Percentiles rank a stretch among this genome's conserved stretches.
phyloP scores from a whole-genome alignment of 2,888 invertebrate genomes.

The Drosophila trichaetosa region DNA sequence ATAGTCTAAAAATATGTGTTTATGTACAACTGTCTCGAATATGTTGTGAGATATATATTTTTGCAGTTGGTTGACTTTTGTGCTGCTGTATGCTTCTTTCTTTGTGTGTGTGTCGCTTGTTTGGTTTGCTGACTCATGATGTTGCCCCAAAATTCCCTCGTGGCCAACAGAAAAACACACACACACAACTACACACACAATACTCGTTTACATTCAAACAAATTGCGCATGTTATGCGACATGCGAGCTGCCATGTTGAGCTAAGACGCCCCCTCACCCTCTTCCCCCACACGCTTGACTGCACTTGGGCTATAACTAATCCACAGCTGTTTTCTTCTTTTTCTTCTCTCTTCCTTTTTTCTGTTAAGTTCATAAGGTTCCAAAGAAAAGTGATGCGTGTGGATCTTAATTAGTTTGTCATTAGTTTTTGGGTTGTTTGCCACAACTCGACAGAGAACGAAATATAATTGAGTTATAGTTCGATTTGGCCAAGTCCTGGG shows the following conservation, averaged over 20 bases:
- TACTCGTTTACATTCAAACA: constrained; percentile 62
- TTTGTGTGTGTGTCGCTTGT: constrained; percentile 50
- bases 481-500: background rate
- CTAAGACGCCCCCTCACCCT: constrained; percentile 1
- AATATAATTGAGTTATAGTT: constrained; percentile 31
- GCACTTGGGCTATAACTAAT: constrained; percentile 38
- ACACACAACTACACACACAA: constrained; percentile 29
- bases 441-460: background rate
- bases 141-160: constrained; percentile 61
- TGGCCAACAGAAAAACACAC: constrained; percentile 64
- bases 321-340: background rate
- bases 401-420: constrained; percentile 40
- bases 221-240: constrained; percentile 79
- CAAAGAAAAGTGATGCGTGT: constrained; percentile 18
- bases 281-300: constrained; percentile 16
- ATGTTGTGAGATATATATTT: constrained; percentile 70
- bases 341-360: background rate
- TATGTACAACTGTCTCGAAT: constrained; percentile 21
- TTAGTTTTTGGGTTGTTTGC: constrained; percentile 19
- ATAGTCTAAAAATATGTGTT: constrained; percentile 10
- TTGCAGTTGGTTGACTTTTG: constrained; percentile 75
- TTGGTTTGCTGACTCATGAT: constrained; percentile 79
- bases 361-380: constrained; percentile 22
- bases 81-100: constrained; percentile 30
- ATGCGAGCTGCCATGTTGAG: constrained; percentile 77